phyloP scores from a whole-genome alignment of 2,797 vertebrate genomes.

The Sciurus vulgaris region DNA sequence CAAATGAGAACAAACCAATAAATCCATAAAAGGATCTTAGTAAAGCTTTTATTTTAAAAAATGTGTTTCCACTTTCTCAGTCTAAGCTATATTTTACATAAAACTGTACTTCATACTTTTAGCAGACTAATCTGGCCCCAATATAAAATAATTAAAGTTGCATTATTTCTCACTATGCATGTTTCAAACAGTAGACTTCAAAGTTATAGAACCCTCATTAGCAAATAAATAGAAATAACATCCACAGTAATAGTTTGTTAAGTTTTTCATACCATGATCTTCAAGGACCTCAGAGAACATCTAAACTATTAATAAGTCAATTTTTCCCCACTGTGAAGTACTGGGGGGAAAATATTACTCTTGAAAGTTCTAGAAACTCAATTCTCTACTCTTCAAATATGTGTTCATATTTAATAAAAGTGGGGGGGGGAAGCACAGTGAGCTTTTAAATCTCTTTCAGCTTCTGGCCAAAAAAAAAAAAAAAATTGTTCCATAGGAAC shows the following conservation, averaged over 20 bases:
- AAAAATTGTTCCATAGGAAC: slow-evolving; percentile 16
- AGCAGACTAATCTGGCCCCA: slow-evolving; percentile 52
- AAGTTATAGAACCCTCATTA: slow-evolving; percentile 35
- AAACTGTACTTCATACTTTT: slow-evolving; percentile 52
- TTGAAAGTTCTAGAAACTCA: slow-evolving; percentile 59
- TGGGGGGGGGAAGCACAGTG: neutral
- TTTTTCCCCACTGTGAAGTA: slow-evolving; percentile 24
- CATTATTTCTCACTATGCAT: slow-evolving; percentile 37
- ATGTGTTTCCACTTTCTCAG: slow-evolving; percentile 69
- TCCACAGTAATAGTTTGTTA: neutral
- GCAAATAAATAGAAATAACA: slow-evolving; percentile 57
- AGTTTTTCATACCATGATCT: slow-evolving; percentile 44
- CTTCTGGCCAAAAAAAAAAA: slow-evolving; percentile 49
- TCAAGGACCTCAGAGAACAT: slow-evolving; percentile 55
- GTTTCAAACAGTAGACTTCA: slow-evolving; percentile 55
- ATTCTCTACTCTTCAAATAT: slow-evolving; percentile 54
- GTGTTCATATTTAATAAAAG: neutral
- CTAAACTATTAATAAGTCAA: slow-evolving; percentile 48
- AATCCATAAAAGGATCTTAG: slow-evolving; percentile 76
- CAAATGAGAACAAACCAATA: slow-evolving; percentile 81
- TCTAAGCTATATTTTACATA: slow-evolving; percentile 64
- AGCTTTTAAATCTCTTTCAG: slow-evolving; percentile 18
- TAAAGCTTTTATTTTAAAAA: slow-evolving; percentile 65
- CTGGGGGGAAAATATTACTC: neutral
- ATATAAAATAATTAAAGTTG: slow-evolving; percentile 62